phyloP scores from a whole-genome alignment of 37 sponge, comb jelly and placozoan genomes.

The Agelas oroides region DNA sequence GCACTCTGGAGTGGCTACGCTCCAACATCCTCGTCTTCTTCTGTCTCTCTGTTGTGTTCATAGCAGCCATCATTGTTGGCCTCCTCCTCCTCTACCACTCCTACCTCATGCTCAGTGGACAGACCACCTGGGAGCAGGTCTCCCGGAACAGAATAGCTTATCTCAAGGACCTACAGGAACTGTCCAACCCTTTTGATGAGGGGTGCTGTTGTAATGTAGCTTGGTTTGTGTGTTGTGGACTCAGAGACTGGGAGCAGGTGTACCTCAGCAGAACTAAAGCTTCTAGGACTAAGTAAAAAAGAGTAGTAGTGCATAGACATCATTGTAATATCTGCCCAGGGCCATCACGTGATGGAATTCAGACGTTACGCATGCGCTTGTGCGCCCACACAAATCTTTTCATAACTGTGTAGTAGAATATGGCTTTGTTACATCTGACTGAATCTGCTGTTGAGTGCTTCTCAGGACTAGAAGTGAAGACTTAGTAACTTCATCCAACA shows the following conservation, averaged over 20 bases:
- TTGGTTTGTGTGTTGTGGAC: constrained; percentile 14
- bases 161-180: constrained; percentile 51
- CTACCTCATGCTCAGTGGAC: constrained; percentile 66
- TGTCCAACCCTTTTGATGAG: constrained; percentile 71
- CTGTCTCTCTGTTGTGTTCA: constrained; percentile 14
- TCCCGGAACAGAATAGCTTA: constrained; percentile 55
- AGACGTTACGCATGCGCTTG: too few relatives aligned
- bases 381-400: too few relatives aligned
- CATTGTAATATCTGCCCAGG: too few relatives aligned
- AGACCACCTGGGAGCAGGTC: constrained; percentile 79
- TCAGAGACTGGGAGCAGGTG: constrained; percentile 52
- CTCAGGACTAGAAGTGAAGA: too few relatives aligned
- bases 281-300: too few relatives aligned
- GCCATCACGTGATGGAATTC: too few relatives aligned
- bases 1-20: constrained; percentile 14
- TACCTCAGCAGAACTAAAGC: constrained; percentile 27
- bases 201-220: constrained; percentile 46
- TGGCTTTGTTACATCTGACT: too few relatives aligned
- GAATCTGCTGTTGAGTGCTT: too few relatives aligned
- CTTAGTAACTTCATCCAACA: too few relatives aligned
- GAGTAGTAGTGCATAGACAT: too few relatives aligned
- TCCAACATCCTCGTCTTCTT: constrained; percentile 40
- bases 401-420: too few relatives aligned
- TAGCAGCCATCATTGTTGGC: constrained; percentile 8
- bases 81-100: constrained; percentile 64